phyloP scores from a whole-genome alignment of 2,888 invertebrate genomes.

The Aethes cnicana region DNA sequence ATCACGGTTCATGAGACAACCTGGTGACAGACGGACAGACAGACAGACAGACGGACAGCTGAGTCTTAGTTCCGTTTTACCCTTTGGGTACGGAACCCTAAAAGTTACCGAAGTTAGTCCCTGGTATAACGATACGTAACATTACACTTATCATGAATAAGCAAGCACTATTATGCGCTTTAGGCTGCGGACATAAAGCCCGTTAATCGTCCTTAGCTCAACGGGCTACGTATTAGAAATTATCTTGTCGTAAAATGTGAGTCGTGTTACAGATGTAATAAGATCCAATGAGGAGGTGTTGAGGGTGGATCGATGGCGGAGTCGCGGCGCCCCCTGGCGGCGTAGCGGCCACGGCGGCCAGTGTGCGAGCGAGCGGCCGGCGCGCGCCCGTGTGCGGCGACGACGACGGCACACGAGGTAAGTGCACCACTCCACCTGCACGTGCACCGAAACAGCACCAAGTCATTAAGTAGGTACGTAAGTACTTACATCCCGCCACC shows the following conservation, averaged over 20 bases:
- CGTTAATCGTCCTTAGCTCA: constrained; percentile 25
- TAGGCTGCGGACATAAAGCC: constrained; percentile 10
- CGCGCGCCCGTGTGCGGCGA: constrained; percentile 51
- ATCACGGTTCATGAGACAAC: no score
- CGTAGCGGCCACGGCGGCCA: constrained; percentile 42
- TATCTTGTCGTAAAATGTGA: constrained; percentile 39
- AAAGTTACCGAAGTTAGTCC: no score
- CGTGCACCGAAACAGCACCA: constrained; percentile 33
- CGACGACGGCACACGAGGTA: constrained; percentile 47
- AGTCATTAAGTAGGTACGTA: no score
- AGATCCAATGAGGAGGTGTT: constrained; percentile 37
- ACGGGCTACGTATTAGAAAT: constrained; percentile 16
- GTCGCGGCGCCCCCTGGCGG: constrained; percentile 53
- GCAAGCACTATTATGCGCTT: constrained; percentile 14
- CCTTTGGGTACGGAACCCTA: no score
- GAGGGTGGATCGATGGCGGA: constrained; percentile 71
- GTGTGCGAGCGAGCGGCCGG: constrained; percentile 54
- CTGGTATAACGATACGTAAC: no score
- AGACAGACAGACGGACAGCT: no score
- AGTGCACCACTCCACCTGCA: constrained; percentile 40
- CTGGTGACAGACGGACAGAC: no score
- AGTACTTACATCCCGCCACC: neutral
- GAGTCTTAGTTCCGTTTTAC: no score
- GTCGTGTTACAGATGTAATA: constrained; percentile 43
- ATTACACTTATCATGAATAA: neutral